Evolutionary conservation across 1,140 invertebrate genomes (phyloP).

Genomic region (Sitodiplosis mosellana): DNA sequence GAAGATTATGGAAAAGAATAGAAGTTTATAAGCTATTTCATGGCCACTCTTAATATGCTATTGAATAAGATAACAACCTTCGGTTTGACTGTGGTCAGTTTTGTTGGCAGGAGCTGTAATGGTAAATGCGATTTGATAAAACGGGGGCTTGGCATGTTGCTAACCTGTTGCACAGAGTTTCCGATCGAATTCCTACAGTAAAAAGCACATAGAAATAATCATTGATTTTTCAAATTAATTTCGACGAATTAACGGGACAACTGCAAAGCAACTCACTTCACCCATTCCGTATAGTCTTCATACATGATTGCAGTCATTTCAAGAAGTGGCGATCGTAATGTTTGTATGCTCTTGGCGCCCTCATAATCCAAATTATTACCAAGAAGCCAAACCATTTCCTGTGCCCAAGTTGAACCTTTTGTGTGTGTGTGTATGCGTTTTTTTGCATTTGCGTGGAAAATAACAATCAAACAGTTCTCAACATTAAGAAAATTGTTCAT

Average conservation of each 20-base stretch:
- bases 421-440: background rate
- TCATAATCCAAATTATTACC: constrained; percentile 61
- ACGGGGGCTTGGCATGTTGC: constrained; percentile 43
- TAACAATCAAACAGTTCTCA: no score
- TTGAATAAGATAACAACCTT: constrained; percentile 31
- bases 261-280: constrained; percentile 12
- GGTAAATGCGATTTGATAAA: constrained; percentile 69
- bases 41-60: background rate
- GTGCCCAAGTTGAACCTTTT: constrained; percentile 69
- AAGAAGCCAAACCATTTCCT: constrained; percentile 77
- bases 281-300: constrained; percentile 31
- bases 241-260: background rate
- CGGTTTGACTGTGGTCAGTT: constrained; percentile 46
- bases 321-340: constrained; percentile 32
- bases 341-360: constrained; percentile 46
- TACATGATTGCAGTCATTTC: constrained; percentile 33
- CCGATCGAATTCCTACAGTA: constrained; percentile 27
- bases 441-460: no score
- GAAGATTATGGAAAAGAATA: background rate
- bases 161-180: constrained; percentile 48
- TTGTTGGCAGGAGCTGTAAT: constrained; percentile 45
- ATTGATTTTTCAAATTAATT: no score
- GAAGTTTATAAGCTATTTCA: no score
- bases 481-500: no score
- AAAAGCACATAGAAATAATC: background rate